Percentiles rank a stretch among this genome's conserved stretches.
Conservation (phyloP, 2,797 vertebrate genomes). For the Lophius americanus region DNA sequence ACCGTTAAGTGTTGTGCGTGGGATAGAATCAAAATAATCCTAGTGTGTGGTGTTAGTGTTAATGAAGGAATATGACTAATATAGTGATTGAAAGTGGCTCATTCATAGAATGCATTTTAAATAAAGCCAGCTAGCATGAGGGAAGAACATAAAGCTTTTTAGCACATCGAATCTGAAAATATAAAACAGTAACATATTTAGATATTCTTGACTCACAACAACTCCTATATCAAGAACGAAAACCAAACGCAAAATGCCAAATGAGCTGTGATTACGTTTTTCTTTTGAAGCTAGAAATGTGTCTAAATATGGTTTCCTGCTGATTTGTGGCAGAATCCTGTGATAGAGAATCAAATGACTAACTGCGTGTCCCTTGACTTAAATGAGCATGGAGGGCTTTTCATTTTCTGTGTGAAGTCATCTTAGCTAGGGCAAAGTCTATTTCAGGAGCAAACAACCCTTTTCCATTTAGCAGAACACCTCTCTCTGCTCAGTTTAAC, state of each 20-base stretch:
- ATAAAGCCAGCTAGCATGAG: too few species aligned
- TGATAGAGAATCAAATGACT: slow-evolving; percentile 40
- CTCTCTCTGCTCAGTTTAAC: slow-evolving; percentile 66
- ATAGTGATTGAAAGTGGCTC: too few species aligned
- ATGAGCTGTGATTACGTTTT: too few species aligned
- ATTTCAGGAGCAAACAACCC: slow-evolving; percentile 63
- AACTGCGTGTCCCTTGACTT: slow-evolving; percentile 39
- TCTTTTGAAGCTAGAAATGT: slow-evolving; percentile 8
- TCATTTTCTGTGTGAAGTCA: slow-evolving; percentile 41
- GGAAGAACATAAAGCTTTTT: neutral
- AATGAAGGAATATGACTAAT: too few species aligned
- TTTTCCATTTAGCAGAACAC: slow-evolving; percentile 71
- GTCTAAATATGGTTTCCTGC: slow-evolving; percentile 2
- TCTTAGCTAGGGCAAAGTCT: slow-evolving; percentile 42
- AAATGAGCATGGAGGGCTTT: slow-evolving; percentile 30
- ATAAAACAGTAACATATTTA: too few species aligned
- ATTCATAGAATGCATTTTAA: too few species aligned
- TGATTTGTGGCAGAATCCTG: slow-evolving; percentile 18
- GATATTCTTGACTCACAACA: neutral
- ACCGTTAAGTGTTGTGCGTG: too few species aligned
- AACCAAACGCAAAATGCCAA: neutral
- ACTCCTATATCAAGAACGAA: neutral
- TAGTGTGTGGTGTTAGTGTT: too few species aligned
- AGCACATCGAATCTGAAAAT: neutral
- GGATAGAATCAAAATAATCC: too few species aligned